These are phyloP conservation scores for Entomobrya proxima DNA, from an alignment of 2,888 invertebrate genomes.

Conservation along the genomic window DNA sequence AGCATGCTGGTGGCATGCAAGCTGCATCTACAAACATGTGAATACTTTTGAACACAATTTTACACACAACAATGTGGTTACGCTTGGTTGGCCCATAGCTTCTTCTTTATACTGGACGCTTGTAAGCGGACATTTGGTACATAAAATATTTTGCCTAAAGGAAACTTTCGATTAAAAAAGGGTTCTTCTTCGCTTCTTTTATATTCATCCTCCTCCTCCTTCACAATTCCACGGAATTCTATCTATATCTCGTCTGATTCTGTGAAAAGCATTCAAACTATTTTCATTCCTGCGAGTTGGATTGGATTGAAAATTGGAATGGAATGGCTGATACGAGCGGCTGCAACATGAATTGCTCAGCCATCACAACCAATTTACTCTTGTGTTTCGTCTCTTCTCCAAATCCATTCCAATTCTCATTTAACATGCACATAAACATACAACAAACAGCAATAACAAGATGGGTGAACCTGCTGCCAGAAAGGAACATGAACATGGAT, in stretches of 20 bases:
- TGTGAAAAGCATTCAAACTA: slow-evolving; percentile 41
- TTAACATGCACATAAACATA: slow-evolving; percentile 64
- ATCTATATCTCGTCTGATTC: neutral
- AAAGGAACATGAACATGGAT: slow-evolving; percentile 9
- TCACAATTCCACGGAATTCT: slow-evolving; percentile 27
- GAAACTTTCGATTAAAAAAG: slow-evolving; percentile 31
- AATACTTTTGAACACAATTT: neutral
- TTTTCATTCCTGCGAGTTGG: neutral
- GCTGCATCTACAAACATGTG: slow-evolving; percentile 31
- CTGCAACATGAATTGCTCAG: slow-evolving; percentile 43
- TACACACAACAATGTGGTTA: slow-evolving; percentile 37
- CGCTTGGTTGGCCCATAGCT: slow-evolving; percentile 5
- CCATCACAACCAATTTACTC: slow-evolving; percentile 59
- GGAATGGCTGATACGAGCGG: slow-evolving; percentile 13
- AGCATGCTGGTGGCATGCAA: neutral
- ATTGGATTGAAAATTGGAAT: slow-evolving; percentile 25
- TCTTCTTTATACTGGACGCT: neutral
- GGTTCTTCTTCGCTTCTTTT: slow-evolving; percentile 9
- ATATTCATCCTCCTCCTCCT: neutral
- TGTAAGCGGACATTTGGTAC: slow-evolving; percentile 17
- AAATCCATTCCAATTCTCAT: slow-evolving; percentile 57
- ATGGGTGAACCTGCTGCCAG: slow-evolving; percentile 23
- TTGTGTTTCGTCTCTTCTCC: neutral
- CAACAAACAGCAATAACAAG: slow-evolving; percentile 27
- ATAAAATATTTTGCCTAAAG: slow-evolving; percentile 35